Conservation (phyloP, 1,140 invertebrate species). For the Diploscapter pachys region DNA sequence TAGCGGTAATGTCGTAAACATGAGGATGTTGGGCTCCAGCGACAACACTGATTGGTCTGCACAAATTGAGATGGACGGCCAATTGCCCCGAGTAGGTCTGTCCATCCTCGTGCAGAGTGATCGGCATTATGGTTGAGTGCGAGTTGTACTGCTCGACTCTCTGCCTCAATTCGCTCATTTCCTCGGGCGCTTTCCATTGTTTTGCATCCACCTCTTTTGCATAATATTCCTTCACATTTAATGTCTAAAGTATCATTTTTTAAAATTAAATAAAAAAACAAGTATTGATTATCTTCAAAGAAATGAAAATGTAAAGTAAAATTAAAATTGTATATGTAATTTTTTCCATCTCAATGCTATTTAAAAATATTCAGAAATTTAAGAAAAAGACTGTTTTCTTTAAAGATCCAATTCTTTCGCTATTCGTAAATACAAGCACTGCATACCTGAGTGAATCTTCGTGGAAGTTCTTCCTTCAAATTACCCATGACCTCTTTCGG, state of each 20-base stretch:
- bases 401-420: too few species aligned
- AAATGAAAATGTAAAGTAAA: too few species aligned
- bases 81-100: conserved; percentile 65
- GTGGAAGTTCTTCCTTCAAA: too few species aligned
- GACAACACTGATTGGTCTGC: conserved; percentile 67
- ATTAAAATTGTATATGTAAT: too few species aligned
- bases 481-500: too few species aligned
- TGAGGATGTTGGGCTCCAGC: conserved; percentile 66
- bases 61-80: conserved; percentile 66
- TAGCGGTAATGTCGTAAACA: conserved; percentile 65
- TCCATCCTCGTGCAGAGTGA: conserved; percentile 59
- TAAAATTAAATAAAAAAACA: too few species aligned
- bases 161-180: conserved; percentile 46
- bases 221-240: conserved; percentile 42
- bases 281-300: too few species aligned
- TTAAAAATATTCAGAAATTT: too few species aligned
- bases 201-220: conserved; percentile 38
- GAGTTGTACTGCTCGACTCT: conserved; percentile 60
- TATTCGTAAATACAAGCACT: too few species aligned
- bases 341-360: too few species aligned
- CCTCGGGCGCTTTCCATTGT: conserved; percentile 47
- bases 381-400: too few species aligned
- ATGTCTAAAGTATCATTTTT: background rate
- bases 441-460: too few species aligned
- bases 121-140: conserved; percentile 58